Base-by-base conservation (phyloP, 2,888 invertebrate species). In the Apodemia mormo region DNA sequence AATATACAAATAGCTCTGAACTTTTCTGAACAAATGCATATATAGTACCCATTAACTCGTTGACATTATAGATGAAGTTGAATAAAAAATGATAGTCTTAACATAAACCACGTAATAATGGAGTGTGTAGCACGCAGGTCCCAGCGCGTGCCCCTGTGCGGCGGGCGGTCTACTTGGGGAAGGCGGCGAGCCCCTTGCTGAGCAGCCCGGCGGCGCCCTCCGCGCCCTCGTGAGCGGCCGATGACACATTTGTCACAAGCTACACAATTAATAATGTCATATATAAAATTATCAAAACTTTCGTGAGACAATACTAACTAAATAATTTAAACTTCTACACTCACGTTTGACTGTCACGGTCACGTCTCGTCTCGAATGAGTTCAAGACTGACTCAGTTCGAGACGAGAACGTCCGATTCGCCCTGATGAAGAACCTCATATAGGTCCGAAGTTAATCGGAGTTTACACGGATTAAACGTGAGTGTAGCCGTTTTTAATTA, bases 131-230 rank as follows among this genome's bases (percentile, higher is more conserved):
- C 9, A 30, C 12, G 58, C 58, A 58, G 58, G 1, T 33, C 30
- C 30, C 30, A 14, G 14, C 12, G 14, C 1, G 14, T 12, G 49
- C 14, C 4, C 14, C 22, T 14, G 49, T 49, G 49, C 49, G 49
- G 7, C 4, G 49, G 12, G 67, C 33, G 40, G 43, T 81, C 80
- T 90, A 92, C 85, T 92, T 92, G 69, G 87, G 86, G 85, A 90
- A 88, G 66, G 84, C 78, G 29, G 87, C 84, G 58, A 94, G 84
- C 1, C 94, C 94, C 84, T 94, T 94, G 86, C 89, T 94, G 74
- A 94, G 89, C 4, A 94, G 85, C 0, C 90, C 90, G 0, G 89
- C 83, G 1, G 94, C 92, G 52, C 89, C 89, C 61, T 91, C 87
- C 1, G 92, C 87, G 8, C 93, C 93, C 30, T 94, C 91, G 66